Conservation (phyloP, 2,113 vertebrate species). For the Pungitius pungitius region DNA sequence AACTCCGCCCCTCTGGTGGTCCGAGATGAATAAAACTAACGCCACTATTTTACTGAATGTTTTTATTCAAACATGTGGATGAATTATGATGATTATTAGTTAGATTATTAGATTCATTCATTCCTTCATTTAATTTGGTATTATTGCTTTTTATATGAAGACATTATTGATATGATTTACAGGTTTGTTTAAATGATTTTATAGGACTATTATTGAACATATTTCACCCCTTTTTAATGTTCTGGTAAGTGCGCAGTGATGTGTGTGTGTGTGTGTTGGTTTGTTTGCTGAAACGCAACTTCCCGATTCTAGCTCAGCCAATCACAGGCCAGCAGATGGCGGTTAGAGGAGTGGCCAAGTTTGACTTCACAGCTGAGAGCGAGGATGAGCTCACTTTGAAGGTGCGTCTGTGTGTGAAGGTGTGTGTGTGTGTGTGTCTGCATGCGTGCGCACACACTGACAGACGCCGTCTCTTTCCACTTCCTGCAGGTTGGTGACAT, state of each 20-base stretch:
- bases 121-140: no score
- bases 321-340: conserved; percentile 46
- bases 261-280: neutral
- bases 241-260: neutral
- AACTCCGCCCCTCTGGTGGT: neutral
- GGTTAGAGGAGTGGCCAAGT: conserved; percentile 82
- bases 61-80: neutral
- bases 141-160: no score
- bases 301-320: conserved; percentile 61
- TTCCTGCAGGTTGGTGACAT: conserved; percentile 74
- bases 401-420: conserved; percentile 74
- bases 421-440: neutral
- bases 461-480: no score
- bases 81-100: no score
- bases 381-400: conserved; percentile 92
- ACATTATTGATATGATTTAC: no score
- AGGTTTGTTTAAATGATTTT: no score
- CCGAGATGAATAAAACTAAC: neutral
- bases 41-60: neutral
- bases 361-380: conserved; percentile 88
- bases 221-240: no score
- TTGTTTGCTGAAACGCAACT: neutral
- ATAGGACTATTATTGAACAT: no score
- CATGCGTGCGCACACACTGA: neutral
- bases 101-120: no score